Evolutionary conservation across 2,888 invertebrate genomes (phyloP).

Genomic region (Scaptodrosophila latifasciaeformis): DNA sequence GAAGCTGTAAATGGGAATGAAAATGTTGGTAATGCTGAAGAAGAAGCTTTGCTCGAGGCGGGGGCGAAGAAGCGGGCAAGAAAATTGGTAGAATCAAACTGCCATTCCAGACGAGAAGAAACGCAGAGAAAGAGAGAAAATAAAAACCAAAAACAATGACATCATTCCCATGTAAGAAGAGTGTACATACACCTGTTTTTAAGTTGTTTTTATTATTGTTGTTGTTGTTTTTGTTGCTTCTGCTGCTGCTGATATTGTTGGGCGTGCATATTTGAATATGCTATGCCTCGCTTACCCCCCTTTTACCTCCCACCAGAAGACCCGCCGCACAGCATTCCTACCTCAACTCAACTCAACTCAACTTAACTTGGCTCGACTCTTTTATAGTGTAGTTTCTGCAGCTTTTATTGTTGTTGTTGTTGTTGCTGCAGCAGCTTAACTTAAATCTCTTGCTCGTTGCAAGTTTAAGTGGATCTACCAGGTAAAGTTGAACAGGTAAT

Average conservation of each 20-base stretch:
- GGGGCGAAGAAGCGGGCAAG: neutral
- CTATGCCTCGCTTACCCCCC: neutral
- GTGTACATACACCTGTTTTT: conserved; percentile 59
- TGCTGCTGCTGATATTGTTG: conserved; percentile 28
- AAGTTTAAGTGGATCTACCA: conserved; percentile 48
- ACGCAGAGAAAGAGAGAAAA: neutral
- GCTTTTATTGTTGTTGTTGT: neutral
- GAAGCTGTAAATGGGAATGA: neutral
- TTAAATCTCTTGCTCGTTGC: conserved; percentile 45
- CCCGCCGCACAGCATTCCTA: too few species aligned
- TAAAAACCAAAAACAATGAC: conserved; percentile 45
- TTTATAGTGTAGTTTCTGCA: neutral
- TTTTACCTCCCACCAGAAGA: too few species aligned
- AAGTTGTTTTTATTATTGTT: conserved; percentile 59
- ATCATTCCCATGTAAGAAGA: conserved; percentile 42
- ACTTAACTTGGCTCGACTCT: too few species aligned
- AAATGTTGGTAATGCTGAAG: too few species aligned
- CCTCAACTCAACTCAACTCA: too few species aligned
- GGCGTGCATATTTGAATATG: conserved; percentile 61
- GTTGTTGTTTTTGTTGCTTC: conserved; percentile 21
- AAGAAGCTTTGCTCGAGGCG: conserved; percentile 5
- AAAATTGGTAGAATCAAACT: too few species aligned
- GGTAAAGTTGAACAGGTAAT: conserved; percentile 59
- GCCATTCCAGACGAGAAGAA: too few species aligned
- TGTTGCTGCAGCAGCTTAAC: conserved; percentile 54